Percentiles rank a stretch among this genome's conserved stretches.
Conservation (phyloP, 2,888 invertebrate species). For the Vesta saturnalis region DNA sequence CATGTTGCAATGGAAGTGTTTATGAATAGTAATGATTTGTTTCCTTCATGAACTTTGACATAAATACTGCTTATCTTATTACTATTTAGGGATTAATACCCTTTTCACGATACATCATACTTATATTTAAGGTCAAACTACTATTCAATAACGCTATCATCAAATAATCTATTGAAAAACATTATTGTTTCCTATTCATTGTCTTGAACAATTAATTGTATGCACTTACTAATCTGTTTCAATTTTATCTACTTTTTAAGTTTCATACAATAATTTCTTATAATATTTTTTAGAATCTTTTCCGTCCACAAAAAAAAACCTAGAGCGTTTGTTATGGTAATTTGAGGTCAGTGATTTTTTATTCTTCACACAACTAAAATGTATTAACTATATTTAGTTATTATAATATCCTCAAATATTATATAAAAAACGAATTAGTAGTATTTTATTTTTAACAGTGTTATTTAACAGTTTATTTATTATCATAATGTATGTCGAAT, state of each 20-base stretch:
- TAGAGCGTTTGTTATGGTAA: too few relatives aligned
- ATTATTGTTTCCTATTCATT: not conserved
- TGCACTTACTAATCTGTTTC: not conserved
- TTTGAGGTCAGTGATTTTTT: too few relatives aligned
- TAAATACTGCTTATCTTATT: conserved; percentile 25
- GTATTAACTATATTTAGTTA: too few relatives aligned
- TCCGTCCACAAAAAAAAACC: too few relatives aligned
- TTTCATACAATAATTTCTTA: not conserved
- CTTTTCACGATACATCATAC: conserved; percentile 14
- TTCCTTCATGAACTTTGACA: conserved; percentile 38
- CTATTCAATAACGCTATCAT: not conserved
- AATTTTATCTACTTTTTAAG: not conserved
- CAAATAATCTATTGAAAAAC: not conserved
- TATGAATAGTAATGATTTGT: conserved; percentile 29
- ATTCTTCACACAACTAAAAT: too few relatives aligned
- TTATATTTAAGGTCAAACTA: conserved; percentile 5
- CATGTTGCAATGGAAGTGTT: conserved; percentile 25
- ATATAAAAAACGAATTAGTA: too few relatives aligned
- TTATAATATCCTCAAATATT: too few relatives aligned
- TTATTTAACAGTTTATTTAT: too few relatives aligned
- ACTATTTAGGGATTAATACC: conserved; percentile 30
- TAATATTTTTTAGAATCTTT: not conserved
- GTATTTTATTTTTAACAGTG: too few relatives aligned
- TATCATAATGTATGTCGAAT: too few relatives aligned
- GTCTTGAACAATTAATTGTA: not conserved